Evolutionary conservation across 1,140 invertebrate species (phyloP), one percentile per base, ranked within the genome.

Genomic region (Lordiphosa stackelbergi): DNA sequence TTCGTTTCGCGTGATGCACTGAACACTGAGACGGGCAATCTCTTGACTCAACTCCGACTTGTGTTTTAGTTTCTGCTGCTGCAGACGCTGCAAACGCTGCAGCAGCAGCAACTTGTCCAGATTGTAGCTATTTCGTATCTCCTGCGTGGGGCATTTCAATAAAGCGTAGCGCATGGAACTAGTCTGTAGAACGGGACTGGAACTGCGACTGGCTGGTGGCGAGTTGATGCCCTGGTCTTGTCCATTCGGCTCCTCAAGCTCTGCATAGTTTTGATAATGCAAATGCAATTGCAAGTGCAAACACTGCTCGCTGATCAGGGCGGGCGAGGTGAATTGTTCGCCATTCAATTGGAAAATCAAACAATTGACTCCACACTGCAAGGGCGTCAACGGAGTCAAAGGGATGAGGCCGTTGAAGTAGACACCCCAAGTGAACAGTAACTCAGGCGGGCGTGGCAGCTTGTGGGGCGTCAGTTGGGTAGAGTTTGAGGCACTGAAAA

Each of bases 331-430:
- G 87, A 97, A 98, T 73, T 92, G 95, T 10, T 95, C 95, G 43
- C 95, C 95, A 64, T 93, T 93, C 90, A 97, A 92, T 88, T 95
- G 93, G 88, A 97, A 96, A 70, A 97, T 92, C 48, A 98, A 87
- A 51, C 95, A 93, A 84, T 97, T 96, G 11, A 91, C 88, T 68
- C 91, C 90, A 60, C 96, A 93, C 65, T 92, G 91, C 10, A 59
- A 28, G 5, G 77, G 53, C 5, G 49, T 52, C 9, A 69, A 47
- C 4, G 72, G 62, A 2, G 69, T 62, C 31, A 97, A 90, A 66
- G 94, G 95, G 40, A 93, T 89, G 5, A 97, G 89, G 6, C 95
- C 95, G 52, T 92, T 94, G 58, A 97, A 93, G 72, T 94, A 93
- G 4, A 97, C 91, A n/a, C 93, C 92, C 95, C 95, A 96, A 1